A percentile compares a stretch with the other conserved stretches of the same genome.
These are phyloP conservation scores for Lerista edwardsae DNA, from an alignment of 2,797 vertebrate genomes.

Conservation along the genomic window DNA sequence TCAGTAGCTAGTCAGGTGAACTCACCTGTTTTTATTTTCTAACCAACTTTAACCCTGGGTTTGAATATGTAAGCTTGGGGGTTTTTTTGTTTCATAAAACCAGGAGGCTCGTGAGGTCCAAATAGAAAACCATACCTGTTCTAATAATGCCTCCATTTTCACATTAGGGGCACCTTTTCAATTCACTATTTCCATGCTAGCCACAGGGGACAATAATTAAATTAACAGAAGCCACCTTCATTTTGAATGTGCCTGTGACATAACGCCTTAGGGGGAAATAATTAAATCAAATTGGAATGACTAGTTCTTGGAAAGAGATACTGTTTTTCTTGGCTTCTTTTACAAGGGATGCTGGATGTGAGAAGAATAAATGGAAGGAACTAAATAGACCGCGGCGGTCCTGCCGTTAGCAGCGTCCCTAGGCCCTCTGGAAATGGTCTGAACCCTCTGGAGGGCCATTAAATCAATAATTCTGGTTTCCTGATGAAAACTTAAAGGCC, in stretches of 20 bases:
- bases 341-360: accelerated
- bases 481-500: too few relatives aligned
- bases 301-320: slow-evolving; percentile 16
- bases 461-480: too few relatives aligned
- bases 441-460: too few relatives aligned
- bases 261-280: slow-evolving; percentile 12
- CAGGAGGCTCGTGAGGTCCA: neutral
- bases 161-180: slow-evolving; percentile 8
- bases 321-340: neutral
- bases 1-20: neutral
- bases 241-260: slow-evolving; percentile 38
- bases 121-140: slow-evolving; percentile 2
- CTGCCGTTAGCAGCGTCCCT: too few relatives aligned
- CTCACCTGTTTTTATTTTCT: neutral
- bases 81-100: neutral
- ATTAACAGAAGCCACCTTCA: slow-evolving; percentile 20
- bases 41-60: neutral
- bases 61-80: neutral
- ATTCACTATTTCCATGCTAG: neutral
- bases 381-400: too few relatives aligned
- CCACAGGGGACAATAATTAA: slow-evolving; percentile 15
- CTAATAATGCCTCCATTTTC: slow-evolving; percentile 22
- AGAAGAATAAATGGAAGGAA: neutral
- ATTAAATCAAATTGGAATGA: slow-evolving; percentile 41
- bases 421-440: too few relatives aligned